Conservation (phyloP, 2,113 vertebrate genomes). For the Morone chrysops region DNA sequence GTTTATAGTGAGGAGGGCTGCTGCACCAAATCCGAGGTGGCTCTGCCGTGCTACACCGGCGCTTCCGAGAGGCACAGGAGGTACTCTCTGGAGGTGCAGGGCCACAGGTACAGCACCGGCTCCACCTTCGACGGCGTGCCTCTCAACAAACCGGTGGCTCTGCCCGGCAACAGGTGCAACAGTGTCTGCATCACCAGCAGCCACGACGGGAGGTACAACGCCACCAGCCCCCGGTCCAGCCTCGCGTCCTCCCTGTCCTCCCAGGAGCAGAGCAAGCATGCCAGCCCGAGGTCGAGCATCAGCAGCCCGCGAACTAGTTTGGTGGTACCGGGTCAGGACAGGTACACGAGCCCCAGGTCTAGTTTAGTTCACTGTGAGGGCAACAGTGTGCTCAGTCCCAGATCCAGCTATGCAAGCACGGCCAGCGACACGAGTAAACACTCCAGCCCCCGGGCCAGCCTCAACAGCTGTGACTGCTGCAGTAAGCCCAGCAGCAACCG, state of each 20-base stretch:
- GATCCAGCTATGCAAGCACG: constrained; percentile 93
- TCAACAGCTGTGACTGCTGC: constrained; percentile 90
- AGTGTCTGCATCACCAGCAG: constrained; percentile 78
- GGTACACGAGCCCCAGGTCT: constrained; percentile 86
- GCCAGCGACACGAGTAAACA: constrained; percentile 92
- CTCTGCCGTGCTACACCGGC: constrained; percentile 89
- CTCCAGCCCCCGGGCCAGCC: constrained; percentile 92
- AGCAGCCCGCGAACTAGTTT: constrained; percentile 87
- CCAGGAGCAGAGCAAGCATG: constrained; percentile 87
- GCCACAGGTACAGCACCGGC: constrained; percentile 85
- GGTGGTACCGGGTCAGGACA: constrained; percentile 84
- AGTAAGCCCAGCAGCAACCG: constrained; percentile 94
- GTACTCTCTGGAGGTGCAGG: constrained; percentile 87
- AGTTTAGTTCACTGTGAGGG: constrained; percentile 88
- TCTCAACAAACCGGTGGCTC: constrained; percentile 78
- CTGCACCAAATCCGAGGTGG: constrained; percentile 89
- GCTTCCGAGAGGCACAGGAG: constrained; percentile 86
- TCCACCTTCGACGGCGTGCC: constrained; percentile 82
- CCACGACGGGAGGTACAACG: constrained; percentile 81
- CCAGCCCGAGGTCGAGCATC: constrained; percentile 88
- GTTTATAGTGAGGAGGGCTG: constrained; percentile 83
- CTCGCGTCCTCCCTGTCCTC: constrained; percentile 81
- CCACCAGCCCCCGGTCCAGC: constrained; percentile 86
- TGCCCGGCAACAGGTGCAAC: constrained; percentile 84
- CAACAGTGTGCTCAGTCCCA: constrained; percentile 84